Evolutionary conservation across 2,888 invertebrate species (phyloP), one percentile per base, ranked within the genome.

Genomic region (Iselma pallidipennis): DNA sequence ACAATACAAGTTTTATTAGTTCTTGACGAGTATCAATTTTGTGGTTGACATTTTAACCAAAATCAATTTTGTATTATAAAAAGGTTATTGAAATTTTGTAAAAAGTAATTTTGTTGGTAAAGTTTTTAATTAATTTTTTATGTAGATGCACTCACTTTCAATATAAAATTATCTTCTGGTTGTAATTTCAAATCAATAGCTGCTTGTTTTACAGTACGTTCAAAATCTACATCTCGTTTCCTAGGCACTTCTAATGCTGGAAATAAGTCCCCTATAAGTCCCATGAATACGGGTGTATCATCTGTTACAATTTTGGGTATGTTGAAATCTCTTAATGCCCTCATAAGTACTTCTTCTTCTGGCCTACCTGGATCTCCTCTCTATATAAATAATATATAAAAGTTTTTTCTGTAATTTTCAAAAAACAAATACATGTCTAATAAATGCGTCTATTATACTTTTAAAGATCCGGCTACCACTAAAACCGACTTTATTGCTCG

Each of bases 401-500:
- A 25, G n/a, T n/a, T n/a, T n/a, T n/a, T n/a, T n/a, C n/a, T n/a
- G n/a, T n/a, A n/a, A n/a, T n/a, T n/a, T n/a, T 25, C 28, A 50
- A 53, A 29, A 10, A 56, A 60, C n/a, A n/a, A n/a, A n/a, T n/a
- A n/a, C n/a, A n/a, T n/a, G n/a, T 42, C 23, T 33, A 57, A 56
- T 26, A 65, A 56, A 49, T 59, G 42, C 26, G 31, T 59, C 57
- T 61, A 57, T 61, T 59, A 49, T 84, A 94, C 94, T 87, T 97
- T 97, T 49, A 96, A 83, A 31, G 95, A 89, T 48, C 96, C 96
- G 67, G 96, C 96, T 9, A 97, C 96, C 1, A 97, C 96, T 55
- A 97, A 83, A 49, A 97, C 96, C 56, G 96, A 96, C 80, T 97
- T 97, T 72, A 97, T 96, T 56, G 97, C 97, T 71, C 97, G 83